Evolutionary conservation across 2,888 invertebrate species (phyloP).

Genomic region (Bugula neritina): DNA sequence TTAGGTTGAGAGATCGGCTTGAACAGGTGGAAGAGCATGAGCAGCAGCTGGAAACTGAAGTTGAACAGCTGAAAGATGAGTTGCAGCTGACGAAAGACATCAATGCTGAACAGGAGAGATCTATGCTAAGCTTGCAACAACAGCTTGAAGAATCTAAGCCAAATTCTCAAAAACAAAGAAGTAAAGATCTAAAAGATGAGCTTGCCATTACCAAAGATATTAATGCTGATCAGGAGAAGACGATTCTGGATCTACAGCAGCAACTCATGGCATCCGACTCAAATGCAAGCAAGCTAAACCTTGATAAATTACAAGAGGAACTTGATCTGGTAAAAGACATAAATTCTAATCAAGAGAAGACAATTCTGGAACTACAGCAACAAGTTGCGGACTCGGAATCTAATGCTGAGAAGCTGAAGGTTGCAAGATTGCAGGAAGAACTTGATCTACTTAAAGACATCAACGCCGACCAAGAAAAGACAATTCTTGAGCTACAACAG

Average conservation of each 20-base stretch:
- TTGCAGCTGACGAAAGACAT: conserved; percentile 33
- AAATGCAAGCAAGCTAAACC: not conserved
- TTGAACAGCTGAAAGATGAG: conserved; percentile 34
- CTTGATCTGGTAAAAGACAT: conserved; percentile 4
- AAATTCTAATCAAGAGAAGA: not conserved
- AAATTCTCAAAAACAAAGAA: not conserved
- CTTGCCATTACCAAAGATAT: conserved; percentile 33
- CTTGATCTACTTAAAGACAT: not conserved
- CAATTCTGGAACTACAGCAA: not conserved
- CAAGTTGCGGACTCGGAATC: not conserved
- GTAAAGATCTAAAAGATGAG: conserved; percentile 33
- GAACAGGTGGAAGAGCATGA: conserved; percentile 25
- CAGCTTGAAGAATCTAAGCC: not conserved
- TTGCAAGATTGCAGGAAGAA: too few species aligned
- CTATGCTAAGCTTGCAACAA: conserved; percentile 10
- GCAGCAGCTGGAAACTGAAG: conserved; percentile 22
- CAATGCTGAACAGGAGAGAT: conserved; percentile 1
- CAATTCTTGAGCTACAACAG: too few species aligned
- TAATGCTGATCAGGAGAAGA: not conserved
- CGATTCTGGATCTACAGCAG: conserved; percentile 22
- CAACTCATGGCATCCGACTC: not conserved
- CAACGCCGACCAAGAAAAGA: not conserved
- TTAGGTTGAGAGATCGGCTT: conserved; percentile 29
- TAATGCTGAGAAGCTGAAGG: too few species aligned
- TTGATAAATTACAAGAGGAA: not conserved